A percentile compares a stretch with the other conserved stretches of the same genome.
These are phyloP conservation scores for Mormoops blainvillei DNA, from an alignment of 2,113 vertebrate genomes.

Conservation along the genomic window DNA sequence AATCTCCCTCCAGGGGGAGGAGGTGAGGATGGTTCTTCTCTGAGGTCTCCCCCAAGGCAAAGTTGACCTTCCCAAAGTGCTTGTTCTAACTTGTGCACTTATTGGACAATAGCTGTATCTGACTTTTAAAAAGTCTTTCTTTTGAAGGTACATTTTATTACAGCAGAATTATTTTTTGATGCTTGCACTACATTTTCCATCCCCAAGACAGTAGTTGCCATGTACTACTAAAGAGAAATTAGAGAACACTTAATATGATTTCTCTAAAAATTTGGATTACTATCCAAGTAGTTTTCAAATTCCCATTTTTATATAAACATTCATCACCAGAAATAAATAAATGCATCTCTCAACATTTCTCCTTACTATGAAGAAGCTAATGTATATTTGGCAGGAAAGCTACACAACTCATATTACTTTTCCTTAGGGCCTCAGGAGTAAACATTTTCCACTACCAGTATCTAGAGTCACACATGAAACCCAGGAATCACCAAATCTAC, in stretches of 20 bases:
- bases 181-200: background rate
- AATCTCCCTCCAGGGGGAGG: background rate
- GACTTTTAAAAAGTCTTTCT: background rate
- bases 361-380: background rate
- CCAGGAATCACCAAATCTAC: background rate
- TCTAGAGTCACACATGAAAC: constrained; percentile 11
- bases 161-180: background rate
- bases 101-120: background rate
- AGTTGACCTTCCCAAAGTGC: background rate
- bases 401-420: background rate
- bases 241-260: background rate
- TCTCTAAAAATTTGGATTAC: background rate
- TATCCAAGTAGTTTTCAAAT: constrained; percentile 18
- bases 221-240: background rate
- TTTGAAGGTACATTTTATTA: constrained; percentile 11
- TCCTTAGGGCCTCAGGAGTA: background rate
- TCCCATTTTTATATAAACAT: constrained; percentile 11
- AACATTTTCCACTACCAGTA: constrained; percentile 15
- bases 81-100: background rate
- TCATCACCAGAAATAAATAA: constrained; percentile 10
- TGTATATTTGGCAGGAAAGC: constrained; percentile 8
- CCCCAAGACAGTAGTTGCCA: background rate
- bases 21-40: background rate
- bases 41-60: background rate
- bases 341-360: background rate